Percentiles rank a stretch among this genome's conserved stretches.
phyloP scores from a whole-genome alignment of 2,113 vertebrate species.

The Prietella phreatophila region DNA sequence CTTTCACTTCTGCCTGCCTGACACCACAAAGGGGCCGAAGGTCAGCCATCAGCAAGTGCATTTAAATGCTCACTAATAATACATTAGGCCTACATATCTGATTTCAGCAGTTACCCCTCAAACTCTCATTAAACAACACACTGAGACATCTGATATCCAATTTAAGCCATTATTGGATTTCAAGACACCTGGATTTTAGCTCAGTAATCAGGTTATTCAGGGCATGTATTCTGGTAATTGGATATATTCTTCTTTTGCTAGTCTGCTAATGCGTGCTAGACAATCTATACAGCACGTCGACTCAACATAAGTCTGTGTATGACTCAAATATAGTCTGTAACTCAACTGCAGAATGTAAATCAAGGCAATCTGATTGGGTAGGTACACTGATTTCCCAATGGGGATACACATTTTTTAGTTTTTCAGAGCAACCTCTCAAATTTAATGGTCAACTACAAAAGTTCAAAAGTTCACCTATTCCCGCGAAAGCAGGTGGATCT shows the following conservation, averaged over 20 bases:
- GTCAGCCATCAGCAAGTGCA: neutral
- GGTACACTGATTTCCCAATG: neutral
- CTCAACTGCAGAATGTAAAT: no score
- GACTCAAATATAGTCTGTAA: neutral
- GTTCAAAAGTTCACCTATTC: neutral
- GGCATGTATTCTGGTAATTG: slow-evolving; percentile 1
- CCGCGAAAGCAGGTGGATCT: neutral
- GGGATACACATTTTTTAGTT: neutral
- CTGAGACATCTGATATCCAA: slow-evolving; percentile 10
- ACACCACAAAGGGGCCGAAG: neutral
- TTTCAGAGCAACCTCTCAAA: neutral
- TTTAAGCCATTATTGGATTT: neutral
- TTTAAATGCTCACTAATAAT: slow-evolving; percentile 17
- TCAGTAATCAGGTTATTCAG: slow-evolving; percentile 17
- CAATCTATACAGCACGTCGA: neutral
- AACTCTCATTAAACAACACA: neutral
- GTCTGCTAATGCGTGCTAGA: neutral
- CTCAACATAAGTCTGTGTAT: neutral
- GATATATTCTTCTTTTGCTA: slow-evolving; percentile 1
- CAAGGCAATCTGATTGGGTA: neutral
- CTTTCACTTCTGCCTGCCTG: neutral
- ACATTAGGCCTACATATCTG: slow-evolving; percentile 5
- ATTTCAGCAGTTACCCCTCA: slow-evolving; percentile 1
- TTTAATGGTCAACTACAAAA: neutral
- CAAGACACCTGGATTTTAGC: slow-evolving; percentile 18